Evolutionary conservation across 2,113 vertebrate genomes (phyloP).

Genomic region (Chinchilla lanigera): DNA sequence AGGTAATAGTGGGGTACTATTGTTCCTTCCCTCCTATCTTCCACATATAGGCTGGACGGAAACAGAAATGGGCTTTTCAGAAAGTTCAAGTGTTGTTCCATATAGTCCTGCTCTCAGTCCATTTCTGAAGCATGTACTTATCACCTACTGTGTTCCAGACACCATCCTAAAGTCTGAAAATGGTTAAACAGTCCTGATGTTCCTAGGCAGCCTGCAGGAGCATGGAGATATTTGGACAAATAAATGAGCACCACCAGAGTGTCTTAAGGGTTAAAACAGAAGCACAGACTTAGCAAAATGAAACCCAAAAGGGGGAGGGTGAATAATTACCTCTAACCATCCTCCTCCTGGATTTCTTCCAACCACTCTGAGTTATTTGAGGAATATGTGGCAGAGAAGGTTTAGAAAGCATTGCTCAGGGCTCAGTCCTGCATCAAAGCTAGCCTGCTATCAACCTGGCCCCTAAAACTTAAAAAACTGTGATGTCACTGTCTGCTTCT

Average conservation of each 20-base stretch:
- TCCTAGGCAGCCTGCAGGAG: background rate
- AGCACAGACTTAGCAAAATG: background rate
- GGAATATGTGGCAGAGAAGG: background rate
- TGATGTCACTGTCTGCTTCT: background rate
- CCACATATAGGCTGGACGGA: background rate
- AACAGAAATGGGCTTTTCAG: background rate
- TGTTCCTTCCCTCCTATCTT: background rate
- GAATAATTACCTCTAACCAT: background rate
- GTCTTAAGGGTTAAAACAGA: background rate
- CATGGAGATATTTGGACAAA: background rate
- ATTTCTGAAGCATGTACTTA: slow-evolving; percentile 9
- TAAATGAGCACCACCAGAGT: background rate
- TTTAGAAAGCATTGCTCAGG: background rate
- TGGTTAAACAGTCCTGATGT: background rate
- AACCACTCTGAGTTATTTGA: background rate
- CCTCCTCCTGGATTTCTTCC: background rate
- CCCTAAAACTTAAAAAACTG: background rate
- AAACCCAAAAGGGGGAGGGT: background rate
- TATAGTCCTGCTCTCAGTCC: background rate
- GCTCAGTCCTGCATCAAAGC: background rate
- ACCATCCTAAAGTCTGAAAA: background rate
- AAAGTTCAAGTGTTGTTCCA: background rate
- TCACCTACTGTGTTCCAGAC: background rate
- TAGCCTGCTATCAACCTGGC: background rate
- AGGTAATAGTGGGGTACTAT: background rate